phyloP scores from a whole-genome alignment of 2,888 invertebrate genomes.

The Euproctis similis region DNA sequence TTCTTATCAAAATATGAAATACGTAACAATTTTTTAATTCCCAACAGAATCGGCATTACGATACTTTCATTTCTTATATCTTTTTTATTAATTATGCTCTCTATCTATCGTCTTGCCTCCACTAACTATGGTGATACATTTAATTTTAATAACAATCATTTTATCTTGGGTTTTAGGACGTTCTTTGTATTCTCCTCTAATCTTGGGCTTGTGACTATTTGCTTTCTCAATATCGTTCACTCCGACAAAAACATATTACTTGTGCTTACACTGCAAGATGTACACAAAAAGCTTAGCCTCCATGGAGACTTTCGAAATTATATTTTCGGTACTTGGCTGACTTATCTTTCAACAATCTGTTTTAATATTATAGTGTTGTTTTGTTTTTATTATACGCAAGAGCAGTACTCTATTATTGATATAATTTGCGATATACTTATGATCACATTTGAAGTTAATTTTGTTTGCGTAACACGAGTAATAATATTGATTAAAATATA shows the following conservation, averaged over 20 bases:
- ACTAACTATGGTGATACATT: background rate
- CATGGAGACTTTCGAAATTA: background rate
- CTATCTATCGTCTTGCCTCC: background rate
- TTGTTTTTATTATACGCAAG: background rate
- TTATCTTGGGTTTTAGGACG: background rate
- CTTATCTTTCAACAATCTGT: background rate
- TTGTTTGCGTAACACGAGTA: slow-evolving; percentile 3
- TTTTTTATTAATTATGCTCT: background rate
- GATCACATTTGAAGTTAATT: slow-evolving; percentile 4
- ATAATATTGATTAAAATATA: slow-evolving; percentile 3
- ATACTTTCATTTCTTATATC: background rate
- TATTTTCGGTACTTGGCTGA: background rate
- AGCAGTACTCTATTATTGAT: background rate
- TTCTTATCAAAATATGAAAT: background rate
- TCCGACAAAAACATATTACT: background rate
- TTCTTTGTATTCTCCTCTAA: background rate
- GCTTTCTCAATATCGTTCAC: background rate
- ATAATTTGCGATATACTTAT: slow-evolving; percentile 2
- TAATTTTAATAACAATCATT: background rate
- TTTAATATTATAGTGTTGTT: background rate
- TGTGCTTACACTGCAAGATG: background rate
- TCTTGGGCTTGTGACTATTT: background rate
- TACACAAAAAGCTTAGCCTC: background rate
- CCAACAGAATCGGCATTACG: background rate
- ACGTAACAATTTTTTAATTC: background rate